phyloP scores from a whole-genome alignment of 2,888 invertebrate species.

The Ganaspis brasiliensis region DNA sequence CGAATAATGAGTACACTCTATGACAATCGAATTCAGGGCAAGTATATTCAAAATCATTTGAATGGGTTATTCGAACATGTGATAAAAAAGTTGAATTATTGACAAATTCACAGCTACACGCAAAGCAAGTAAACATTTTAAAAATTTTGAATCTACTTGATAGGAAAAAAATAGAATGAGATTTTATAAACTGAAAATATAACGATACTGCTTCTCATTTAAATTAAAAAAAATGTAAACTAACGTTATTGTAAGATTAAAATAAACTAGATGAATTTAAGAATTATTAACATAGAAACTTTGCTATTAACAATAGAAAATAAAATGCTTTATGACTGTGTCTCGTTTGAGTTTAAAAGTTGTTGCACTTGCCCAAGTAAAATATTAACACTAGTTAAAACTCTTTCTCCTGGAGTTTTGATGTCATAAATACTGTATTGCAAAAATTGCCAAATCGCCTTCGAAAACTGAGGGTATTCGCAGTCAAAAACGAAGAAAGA shows the following conservation, averaged over 20 bases:
- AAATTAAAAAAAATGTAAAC: not conserved
- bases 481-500: too few species aligned
- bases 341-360: too few species aligned
- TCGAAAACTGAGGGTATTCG: too few species aligned
- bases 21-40: not conserved
- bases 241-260: not conserved
- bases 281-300: not conserved
- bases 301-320: too few species aligned
- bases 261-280: not conserved
- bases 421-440: too few species aligned
- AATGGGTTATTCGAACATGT: not conserved
- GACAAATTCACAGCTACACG: not conserved
- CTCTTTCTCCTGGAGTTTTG: too few species aligned
- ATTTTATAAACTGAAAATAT: not conserved
- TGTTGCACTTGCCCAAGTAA: too few species aligned
- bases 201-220: not conserved
- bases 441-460: too few species aligned
- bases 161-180: not conserved
- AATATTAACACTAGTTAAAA: too few species aligned
- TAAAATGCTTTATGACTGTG: too few species aligned
- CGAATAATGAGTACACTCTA: constrained; percentile 3
- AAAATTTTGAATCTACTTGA: too few species aligned
- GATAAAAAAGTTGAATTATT: not conserved
- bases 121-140: constrained; percentile 4
- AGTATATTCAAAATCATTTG: not conserved